Evolutionary conservation across 2,113 vertebrate genomes (phyloP), one percentile per base, ranked within the genome.

Genomic region (Carassius auratus): DNA sequence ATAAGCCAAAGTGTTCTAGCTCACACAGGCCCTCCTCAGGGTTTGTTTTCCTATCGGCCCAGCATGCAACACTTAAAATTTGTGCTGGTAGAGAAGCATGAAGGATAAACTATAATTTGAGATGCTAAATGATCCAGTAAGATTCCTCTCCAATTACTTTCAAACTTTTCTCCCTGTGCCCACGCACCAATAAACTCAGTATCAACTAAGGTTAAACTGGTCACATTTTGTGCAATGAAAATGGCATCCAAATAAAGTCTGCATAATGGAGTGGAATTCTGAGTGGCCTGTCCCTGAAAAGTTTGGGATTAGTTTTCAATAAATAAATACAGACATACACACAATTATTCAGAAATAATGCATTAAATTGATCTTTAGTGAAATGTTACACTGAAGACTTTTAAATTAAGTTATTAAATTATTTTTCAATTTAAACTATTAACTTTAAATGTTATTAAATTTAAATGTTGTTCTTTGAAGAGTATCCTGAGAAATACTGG

Each of bases 141-240:
- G 13, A 75, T 48, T 75, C 42, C 38, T 75, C 42, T 75, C 42
- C n/a, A 26, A 13, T 75, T 75, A 75, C 42, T 75, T 75, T 75
- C 12, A 50, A 50, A 50, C 5, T 23, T 23, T 48, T 75, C n/a
- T 14, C 42, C 42, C 71, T 48, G 3, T 75, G 71, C 42, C n/a
- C n/a, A 75, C 7, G 2, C 42, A 6, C 50, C 42, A 75, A 45
- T 6, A n/a, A 75, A 13, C 6, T 71, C 36, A 10, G 33, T 71
- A 23, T 74, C 10, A 38, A 74, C 42, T 13, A 48, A 50, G n/a
- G n/a, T 48, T 23, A 75, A 75, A 75, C 42, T 12, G 12, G 42
- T 75, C 71, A 75, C n/a, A 15, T 75, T 48, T 75, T 75, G 42
- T 26, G 71, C n/a, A 45, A 75, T 48, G 38, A 50, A n/a, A 42